Conservation (phyloP, 2,797 vertebrate genomes). For the Podarcis siculus region DNA sequence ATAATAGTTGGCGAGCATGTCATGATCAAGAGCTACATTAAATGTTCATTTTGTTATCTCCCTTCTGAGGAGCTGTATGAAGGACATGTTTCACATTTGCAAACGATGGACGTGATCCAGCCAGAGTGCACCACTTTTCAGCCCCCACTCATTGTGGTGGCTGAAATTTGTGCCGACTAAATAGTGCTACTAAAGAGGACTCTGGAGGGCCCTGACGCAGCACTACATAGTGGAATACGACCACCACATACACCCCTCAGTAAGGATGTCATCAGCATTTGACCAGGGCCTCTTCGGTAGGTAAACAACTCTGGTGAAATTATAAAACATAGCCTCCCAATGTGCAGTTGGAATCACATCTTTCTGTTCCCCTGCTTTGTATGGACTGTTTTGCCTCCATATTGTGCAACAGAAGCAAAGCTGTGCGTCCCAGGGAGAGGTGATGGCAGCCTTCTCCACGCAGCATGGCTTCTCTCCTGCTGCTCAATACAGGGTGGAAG, state of each 20-base stretch:
- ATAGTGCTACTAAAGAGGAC: neutral
- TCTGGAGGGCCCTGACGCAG: neutral
- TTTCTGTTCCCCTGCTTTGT: neutral
- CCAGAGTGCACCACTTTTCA: neutral
- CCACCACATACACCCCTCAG: neutral
- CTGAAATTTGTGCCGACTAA: neutral
- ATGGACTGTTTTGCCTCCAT: neutral
- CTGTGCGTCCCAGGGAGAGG: neutral
- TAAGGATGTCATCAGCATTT: neutral
- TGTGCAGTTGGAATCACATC: neutral
- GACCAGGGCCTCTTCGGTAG: neutral
- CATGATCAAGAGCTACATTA: conserved; percentile 17
- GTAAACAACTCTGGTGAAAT: neutral
- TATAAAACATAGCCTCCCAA: neutral
- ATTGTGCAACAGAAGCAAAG: neutral
- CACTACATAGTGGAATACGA: neutral
- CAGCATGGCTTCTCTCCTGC: too few relatives aligned
- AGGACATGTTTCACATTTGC: neutral
- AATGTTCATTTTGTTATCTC: neutral
- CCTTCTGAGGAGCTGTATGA: too few relatives aligned
- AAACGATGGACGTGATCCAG: neutral
- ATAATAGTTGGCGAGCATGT: neutral
- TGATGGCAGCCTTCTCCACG: neutral
- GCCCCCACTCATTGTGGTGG: neutral
- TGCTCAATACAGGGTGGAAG: too few relatives aligned